Base-by-base conservation (phyloP, 2,888 invertebrate genomes). In the Cephus rjabovi region DNA sequence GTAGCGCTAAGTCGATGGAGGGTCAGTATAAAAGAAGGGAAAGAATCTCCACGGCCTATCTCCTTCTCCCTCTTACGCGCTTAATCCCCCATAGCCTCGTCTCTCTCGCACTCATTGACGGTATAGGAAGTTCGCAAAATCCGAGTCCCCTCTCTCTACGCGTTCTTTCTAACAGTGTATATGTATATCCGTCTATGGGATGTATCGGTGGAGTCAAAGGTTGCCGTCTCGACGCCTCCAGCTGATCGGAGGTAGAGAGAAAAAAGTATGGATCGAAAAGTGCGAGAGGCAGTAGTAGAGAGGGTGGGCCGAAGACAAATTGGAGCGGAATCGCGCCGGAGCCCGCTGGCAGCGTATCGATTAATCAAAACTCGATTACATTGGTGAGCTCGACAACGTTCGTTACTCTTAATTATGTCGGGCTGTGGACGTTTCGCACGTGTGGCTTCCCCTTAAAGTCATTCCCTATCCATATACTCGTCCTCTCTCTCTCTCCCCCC, bases 351-450 rank as follows among this genome's bases (percentile, higher is more conserved):
- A 31, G 80, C 74, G 33, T 80, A 84, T 83, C 88, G 83, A 88
- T 88, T 87, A 88, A 88, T 88, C 87, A 86, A 82, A 85, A 87
- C 83, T 83, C 83, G 86, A 85, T 87, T 86, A 83, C 80, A 71
- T 31, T 71, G 31, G 71, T 12, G 12, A 31, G 71, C 33, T 34
- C 33, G 56, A 56, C 56, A 71, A 31, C 71, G 33, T 71, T 71
- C 71, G 71, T 71, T 71, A 71, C 33, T 71, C 71, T 71, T 71
- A 71, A 71, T 71, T 71, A 71, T 71, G 33, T 71, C 71, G 71
- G 31, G 56, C 56, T 56, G 56, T 56, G 56, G 56, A 56, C 56
- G 56, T 56, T 56, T 56, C 56, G 56, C 56, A 56, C 56, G 56
- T 56, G 56, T 56, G 56, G 15, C 56, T 9, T 56, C 6, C 56